These are phyloP conservation scores for Eulimnadia texana DNA, from an alignment of 1,140 invertebrate genomes.

Conservation along the genomic window DNA sequence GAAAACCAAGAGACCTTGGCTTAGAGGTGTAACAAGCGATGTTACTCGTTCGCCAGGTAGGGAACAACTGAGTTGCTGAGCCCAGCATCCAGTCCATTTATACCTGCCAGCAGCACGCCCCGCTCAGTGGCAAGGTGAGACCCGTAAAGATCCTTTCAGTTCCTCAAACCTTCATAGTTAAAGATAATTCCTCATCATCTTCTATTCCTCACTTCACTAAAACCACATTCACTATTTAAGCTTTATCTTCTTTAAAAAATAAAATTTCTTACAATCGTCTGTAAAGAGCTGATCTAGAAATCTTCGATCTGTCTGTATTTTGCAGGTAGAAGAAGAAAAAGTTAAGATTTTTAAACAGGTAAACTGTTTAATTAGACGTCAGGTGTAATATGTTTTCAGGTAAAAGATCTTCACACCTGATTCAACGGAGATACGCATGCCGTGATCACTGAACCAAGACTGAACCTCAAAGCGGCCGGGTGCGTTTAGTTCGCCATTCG, in stretches of 20 bases:
- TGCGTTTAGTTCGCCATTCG: not conserved
- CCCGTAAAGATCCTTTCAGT: not conserved
- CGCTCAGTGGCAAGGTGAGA: not conserved
- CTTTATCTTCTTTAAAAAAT: too few species aligned
- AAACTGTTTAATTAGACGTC: too few species aligned
- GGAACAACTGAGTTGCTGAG: not conserved
- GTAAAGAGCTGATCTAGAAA: too few species aligned
- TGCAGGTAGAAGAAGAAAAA: too few species aligned
- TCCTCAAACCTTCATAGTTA: not conserved
- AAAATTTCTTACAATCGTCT: too few species aligned
- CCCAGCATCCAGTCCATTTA: not conserved
- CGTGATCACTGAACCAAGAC: not conserved
- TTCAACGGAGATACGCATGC: not conserved
- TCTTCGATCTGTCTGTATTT: too few species aligned
- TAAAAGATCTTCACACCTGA: too few species aligned
- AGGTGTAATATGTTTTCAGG: too few species aligned
- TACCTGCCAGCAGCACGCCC: not conserved
- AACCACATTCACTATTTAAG: too few species aligned
- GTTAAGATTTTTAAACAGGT: too few species aligned
- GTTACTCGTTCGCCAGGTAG: not conserved
- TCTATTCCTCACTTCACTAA: too few species aligned
- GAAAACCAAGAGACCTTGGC: not conserved
- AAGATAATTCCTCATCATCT: too few species aligned
- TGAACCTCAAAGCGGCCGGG: not conserved
- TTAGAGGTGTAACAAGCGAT: not conserved